Evolutionary conservation across 2,113 vertebrate genomes (phyloP).

Genomic region (Smithornis capensis): DNA sequence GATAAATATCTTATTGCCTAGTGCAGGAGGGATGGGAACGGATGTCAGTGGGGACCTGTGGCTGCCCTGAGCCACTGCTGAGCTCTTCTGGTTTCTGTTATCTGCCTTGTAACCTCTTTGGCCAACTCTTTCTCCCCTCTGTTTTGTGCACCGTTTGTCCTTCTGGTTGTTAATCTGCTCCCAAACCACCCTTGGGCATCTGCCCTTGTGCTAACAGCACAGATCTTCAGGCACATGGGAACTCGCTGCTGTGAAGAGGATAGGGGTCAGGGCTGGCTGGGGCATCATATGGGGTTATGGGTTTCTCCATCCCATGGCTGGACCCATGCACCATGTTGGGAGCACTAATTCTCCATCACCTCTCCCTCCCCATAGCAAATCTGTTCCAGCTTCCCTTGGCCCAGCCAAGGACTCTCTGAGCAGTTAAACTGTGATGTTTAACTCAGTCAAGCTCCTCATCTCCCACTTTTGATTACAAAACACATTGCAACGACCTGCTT

Average conservation of each 20-base stretch:
- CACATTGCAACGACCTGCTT: not conserved
- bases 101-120: not conserved
- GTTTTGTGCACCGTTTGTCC: not conserved
- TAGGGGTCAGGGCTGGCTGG: not conserved
- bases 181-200: not conserved
- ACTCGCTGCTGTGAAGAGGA: accelerated
- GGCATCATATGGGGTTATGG: too few relatives aligned
- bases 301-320: not conserved
- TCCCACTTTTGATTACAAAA: not conserved
- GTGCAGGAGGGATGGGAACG: not conserved
- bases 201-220: not conserved
- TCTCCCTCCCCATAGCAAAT: not conserved
- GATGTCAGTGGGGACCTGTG: not conserved
- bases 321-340: not conserved
- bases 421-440: not conserved
- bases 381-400: not conserved
- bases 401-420: not conserved
- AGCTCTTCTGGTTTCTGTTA: not conserved
- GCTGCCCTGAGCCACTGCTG: not conserved
- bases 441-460: not conserved
- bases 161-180: not conserved
- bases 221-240: not conserved
- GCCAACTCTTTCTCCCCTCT: not conserved
- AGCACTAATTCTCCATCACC: not conserved
- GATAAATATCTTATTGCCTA: not conserved